These are phyloP conservation scores for Galbula dea DNA, from an alignment of 2,113 vertebrate genomes.

Conservation along the genomic window DNA sequence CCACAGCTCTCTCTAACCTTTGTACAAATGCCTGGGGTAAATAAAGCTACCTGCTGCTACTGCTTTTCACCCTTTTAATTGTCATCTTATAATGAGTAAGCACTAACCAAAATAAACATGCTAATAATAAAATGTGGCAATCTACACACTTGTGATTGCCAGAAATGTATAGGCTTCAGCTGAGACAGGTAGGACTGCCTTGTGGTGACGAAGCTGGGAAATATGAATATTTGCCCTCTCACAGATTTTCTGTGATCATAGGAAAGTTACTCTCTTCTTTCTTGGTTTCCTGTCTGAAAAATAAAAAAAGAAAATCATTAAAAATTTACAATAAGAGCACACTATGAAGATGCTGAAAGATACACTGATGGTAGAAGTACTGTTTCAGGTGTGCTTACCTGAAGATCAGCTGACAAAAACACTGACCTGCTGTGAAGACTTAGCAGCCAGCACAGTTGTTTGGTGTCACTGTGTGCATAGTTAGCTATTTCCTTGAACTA, in stretches of 20 bases:
- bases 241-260: background rate
- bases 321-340: background rate
- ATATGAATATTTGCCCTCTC: background rate
- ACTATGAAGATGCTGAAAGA: background rate
- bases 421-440: background rate
- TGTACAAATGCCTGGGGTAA: background rate
- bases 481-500: background rate
- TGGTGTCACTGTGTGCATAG: background rate
- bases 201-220: background rate
- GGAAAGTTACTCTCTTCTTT: background rate
- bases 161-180: background rate
- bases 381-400: background rate
- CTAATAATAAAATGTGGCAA: background rate
- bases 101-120: background rate
- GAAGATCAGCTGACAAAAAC: background rate
- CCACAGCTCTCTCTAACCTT: background rate
- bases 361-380: background rate
- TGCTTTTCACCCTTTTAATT: background rate
- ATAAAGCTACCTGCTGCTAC: background rate
- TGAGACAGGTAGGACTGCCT: no score
- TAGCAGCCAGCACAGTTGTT: background rate
- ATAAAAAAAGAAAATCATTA: background rate
- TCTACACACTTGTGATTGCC: background rate
- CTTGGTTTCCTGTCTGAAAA: background rate
- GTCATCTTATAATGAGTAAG: background rate